Base-by-base conservation (phyloP, 2,888 invertebrate genomes). In the Drosophila parthenogenetica region DNA sequence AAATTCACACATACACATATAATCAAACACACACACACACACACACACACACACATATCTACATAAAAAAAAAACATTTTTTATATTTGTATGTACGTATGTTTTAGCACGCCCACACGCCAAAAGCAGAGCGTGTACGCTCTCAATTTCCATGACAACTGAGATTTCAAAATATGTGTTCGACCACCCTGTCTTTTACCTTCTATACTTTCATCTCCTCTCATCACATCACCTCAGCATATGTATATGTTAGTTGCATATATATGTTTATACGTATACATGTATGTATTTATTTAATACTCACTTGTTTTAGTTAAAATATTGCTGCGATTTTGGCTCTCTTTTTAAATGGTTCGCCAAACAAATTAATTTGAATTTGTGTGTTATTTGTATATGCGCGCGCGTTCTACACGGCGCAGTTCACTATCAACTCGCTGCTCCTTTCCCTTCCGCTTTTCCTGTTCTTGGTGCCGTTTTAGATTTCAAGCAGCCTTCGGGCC, bases 221-320 rank as follows among this genome's bases (percentile, higher is more conserved):
- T 37, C 55, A 45, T 35, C 55, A 35, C 54, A 7, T 14, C 16
- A 29, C 29, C 19, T 48, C 14, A 13, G 29, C 22, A 49, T 32
- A 40, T 43, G 46, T 11, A 40, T 43, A 51, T 11, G 32, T 22
- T 19, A 25, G 35, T 3, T 35, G 35, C 5, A 11, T 32, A 32
- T 13, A 11, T 32, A 32, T 11, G 14, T 22, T 51, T 11, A 16
- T 22, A 17, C n/a, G 3, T 10, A 14, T 13, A 51, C 25, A 32
- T 16, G 17, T 16, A 37, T 51, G 1, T 53, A 59, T 49, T 62
- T 69, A 60, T 69, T 77, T 35, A 75, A 68, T 89, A 83, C 83
- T 83, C 89, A 83, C 83, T 83, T 78, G 84, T 81, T 83, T 78
- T 40, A 40, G 63, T 88, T 77, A 60, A 66, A 65, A 77, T 68